These are phyloP conservation scores for Lophura nycthemera DNA, from an alignment of 2,113 vertebrate species.

Conservation along the genomic window DNA sequence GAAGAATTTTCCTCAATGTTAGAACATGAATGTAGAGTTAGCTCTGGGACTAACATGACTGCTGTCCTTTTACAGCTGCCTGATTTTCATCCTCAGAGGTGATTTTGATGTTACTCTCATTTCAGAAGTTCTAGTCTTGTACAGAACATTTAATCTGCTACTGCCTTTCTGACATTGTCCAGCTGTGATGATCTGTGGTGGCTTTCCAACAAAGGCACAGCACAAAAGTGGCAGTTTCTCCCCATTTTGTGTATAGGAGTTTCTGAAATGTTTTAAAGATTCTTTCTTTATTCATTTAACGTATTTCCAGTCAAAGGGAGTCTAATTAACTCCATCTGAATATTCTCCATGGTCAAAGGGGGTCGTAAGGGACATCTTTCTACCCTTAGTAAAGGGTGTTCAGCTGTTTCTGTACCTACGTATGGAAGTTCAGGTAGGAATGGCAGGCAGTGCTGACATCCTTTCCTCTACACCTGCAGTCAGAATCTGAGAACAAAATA, in stretches of 20 bases:
- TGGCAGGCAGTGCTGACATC: neutral
- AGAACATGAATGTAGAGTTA: neutral
- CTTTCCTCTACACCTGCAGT: neutral
- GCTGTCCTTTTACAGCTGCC: neutral
- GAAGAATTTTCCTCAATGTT: neutral
- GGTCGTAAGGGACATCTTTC: neutral
- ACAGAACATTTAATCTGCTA: neutral
- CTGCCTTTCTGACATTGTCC: neutral
- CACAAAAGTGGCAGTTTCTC: neutral
- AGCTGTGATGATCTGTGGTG: neutral
- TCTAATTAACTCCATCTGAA: neutral
- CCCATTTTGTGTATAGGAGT: neutral
- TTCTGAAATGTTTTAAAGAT: neutral
- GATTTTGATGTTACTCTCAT: neutral
- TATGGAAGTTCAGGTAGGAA: neutral
- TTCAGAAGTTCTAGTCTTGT: neutral
- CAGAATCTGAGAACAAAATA: neutral
- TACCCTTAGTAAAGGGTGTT: neutral
- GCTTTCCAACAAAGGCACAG: neutral
- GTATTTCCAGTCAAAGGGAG: neutral
- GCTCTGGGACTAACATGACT: neutral
- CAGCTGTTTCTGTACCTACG: neutral
- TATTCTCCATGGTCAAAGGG: neutral
- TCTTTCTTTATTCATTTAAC: neutral
- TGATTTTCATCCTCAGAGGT: neutral